phyloP scores from a whole-genome alignment of 2,888 invertebrate species.

The Camponotus fellah region DNA sequence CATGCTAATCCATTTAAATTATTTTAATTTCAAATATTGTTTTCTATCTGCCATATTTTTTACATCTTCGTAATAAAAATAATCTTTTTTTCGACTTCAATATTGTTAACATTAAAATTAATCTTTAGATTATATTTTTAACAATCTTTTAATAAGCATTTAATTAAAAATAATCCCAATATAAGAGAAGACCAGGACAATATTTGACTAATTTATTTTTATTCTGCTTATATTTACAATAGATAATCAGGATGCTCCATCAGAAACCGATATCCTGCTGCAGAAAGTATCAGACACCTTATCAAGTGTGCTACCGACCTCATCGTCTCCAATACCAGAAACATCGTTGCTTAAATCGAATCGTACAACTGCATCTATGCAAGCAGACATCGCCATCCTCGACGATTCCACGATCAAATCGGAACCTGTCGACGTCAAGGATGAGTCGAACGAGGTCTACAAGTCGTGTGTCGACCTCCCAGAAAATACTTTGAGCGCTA shows the following conservation, averaged over 20 bases:
- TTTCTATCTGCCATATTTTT: neutral
- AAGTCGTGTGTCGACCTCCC: neutral
- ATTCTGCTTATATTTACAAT: constrained; percentile 15
- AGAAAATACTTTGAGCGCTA: constrained; percentile 28
- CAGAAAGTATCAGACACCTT: constrained; percentile 84
- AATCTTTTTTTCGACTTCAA: neutral
- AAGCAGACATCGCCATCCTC: neutral
- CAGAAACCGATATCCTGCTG: constrained; percentile 82
- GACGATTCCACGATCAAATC: neutral
- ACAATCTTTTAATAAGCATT: neutral
- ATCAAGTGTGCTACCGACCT: constrained; percentile 74
- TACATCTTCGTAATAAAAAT: neutral
- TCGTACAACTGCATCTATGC: neutral
- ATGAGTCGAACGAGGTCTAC: neutral
- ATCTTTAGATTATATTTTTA: neutral
- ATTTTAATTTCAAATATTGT: neutral
- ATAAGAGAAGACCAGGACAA: neutral
- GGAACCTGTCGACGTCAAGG: neutral
- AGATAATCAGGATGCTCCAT: constrained; percentile 43
- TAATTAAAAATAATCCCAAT: neutral
- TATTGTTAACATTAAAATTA: neutral
- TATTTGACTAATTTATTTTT: neutral
- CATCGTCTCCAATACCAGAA: neutral
- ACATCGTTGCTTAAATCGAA: neutral
- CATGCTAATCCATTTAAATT: neutral